Evolutionary conservation across 2,888 invertebrate species (phyloP).

Genomic region (Sussaba pulchella): DNA sequence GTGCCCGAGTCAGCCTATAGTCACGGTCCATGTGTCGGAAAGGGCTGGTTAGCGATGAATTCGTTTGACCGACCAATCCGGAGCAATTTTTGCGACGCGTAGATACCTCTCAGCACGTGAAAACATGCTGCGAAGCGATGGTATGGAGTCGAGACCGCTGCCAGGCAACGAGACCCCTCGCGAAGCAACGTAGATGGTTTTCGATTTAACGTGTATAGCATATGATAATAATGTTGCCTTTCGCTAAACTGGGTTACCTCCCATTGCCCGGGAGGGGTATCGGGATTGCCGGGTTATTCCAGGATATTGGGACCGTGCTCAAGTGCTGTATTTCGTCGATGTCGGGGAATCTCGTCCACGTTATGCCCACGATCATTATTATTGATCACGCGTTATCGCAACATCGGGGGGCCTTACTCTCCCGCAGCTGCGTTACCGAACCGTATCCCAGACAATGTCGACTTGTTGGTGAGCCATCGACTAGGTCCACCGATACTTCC

Average conservation of each 20-base stretch:
- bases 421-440: not conserved
- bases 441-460: conserved; percentile 13
- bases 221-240: conserved; percentile 52
- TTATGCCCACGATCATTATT: conserved; percentile 51
- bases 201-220: conserved; percentile 50
- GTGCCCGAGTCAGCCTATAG: conserved; percentile 30
- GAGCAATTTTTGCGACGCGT: conserved; percentile 46
- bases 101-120: conserved; percentile 37
- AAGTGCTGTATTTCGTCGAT: conserved; percentile 52
- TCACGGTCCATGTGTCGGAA: conserved; percentile 73
- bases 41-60: conserved; percentile 74
- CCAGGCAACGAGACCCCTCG: conserved; percentile 51
- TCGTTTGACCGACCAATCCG: conserved; percentile 51
- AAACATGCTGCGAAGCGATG: conserved; percentile 40
- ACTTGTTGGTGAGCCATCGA: not conserved
- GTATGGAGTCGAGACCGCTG: conserved; percentile 33
- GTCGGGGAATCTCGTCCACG: conserved; percentile 23
- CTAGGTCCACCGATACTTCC: conserved; percentile 7
- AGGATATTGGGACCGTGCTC: conserved; percentile 44
- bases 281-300: conserved; percentile 60
- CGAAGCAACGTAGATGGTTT: conserved; percentile 50
- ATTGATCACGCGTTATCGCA: conserved; percentile 60
- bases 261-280: conserved; percentile 59
- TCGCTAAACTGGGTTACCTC: conserved; percentile 50
- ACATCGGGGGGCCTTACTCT: conserved; percentile 25